Conservation (phyloP, 2,797 vertebrate genomes). For the Loris lydekkerianus region DNA sequence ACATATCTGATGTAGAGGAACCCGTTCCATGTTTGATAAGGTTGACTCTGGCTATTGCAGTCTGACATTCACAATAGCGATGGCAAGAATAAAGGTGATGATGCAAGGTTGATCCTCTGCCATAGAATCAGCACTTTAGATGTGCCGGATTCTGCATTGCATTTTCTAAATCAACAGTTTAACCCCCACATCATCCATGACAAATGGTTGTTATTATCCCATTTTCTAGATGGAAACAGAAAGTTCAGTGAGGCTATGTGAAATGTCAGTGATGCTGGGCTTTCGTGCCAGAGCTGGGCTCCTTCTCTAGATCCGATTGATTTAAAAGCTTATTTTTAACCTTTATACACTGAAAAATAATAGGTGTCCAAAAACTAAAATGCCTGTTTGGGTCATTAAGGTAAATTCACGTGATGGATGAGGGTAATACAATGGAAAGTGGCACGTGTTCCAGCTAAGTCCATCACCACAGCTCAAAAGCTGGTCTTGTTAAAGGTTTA, state of each 20-base stretch:
- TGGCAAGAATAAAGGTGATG: too few relatives aligned
- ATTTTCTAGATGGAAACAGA: not conserved
- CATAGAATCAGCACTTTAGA: not conserved
- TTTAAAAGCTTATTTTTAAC: not conserved
- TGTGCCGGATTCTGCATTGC: not conserved
- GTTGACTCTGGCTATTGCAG: not conserved
- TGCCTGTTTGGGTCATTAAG: not conserved
- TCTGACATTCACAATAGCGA: not conserved
- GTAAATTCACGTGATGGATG: not conserved
- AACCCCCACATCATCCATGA: not conserved
- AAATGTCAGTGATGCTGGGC: not conserved
- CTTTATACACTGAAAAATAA: not conserved
- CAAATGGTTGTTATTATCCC: not conserved
- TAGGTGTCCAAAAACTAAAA: not conserved
- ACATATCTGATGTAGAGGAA: not conserved
- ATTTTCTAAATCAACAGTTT: not conserved
- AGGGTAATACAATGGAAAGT: not conserved
- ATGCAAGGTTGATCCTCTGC: not conserved
- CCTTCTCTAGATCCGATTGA: not conserved
- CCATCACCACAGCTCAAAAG: not conserved
- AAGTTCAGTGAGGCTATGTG: not conserved
- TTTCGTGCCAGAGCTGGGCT: not conserved
- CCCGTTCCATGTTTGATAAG: not conserved
- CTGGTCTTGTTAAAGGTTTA: not conserved
- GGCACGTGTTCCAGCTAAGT: accelerated